Evolutionary conservation across 2,888 invertebrate species (phyloP).

Genomic region (Parascotia fuliginaria): DNA sequence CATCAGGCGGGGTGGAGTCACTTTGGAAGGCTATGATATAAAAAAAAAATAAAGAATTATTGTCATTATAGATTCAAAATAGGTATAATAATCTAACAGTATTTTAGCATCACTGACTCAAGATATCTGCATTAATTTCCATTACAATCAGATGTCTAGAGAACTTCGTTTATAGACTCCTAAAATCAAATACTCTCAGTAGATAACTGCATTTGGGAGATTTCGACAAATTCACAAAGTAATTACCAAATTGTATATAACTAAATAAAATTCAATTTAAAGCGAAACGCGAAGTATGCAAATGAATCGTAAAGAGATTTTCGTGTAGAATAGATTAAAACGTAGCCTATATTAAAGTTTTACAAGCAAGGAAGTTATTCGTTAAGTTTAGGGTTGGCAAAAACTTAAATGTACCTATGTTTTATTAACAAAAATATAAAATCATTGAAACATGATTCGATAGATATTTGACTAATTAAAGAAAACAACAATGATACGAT

Average conservation of each 20-base stretch:
- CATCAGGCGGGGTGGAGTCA: no score
- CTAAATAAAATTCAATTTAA: slow-evolving; percentile 42
- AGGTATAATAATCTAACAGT: no score
- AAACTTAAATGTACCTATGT: not conserved
- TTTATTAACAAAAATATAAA: not conserved
- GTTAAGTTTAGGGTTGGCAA: slow-evolving; percentile 41
- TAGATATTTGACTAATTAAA: no score
- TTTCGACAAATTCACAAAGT: slow-evolving; percentile 18
- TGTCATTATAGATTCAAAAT: no score
- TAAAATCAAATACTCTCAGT: slow-evolving; percentile 6
- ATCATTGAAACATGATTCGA: not conserved
- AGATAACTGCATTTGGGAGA: slow-evolving; percentile 10
- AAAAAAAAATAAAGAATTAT: no score
- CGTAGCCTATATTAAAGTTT: slow-evolving; percentile 56
- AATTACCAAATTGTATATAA: slow-evolving; percentile 19
- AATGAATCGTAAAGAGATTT: slow-evolving; percentile 51
- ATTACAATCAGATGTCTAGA: slow-evolving; percentile 1
- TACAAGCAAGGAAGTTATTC: slow-evolving; percentile 66
- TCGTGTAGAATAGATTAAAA: slow-evolving; percentile 49
- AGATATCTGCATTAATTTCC: not conserved
- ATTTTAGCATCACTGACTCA: not conserved
- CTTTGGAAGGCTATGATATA: no score
- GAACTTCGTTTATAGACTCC: slow-evolving; percentile 2
- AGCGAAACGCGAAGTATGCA: slow-evolving; percentile 48
- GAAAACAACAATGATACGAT: no score